phyloP scores from a whole-genome alignment of 1,140 invertebrate genomes.

The Drosophila hydei region DNA sequence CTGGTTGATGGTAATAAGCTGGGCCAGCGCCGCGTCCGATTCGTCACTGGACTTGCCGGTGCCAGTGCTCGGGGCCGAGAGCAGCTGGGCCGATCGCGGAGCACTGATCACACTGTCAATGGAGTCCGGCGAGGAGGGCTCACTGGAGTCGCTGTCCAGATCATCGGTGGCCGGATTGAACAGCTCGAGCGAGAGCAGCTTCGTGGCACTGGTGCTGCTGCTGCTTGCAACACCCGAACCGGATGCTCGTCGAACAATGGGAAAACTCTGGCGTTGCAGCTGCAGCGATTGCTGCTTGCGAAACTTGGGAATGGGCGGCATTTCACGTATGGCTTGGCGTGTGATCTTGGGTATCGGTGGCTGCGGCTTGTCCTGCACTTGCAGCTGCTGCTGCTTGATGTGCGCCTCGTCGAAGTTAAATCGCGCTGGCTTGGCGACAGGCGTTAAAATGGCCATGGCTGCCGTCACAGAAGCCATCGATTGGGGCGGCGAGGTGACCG shows the following conservation, averaged over 20 bases:
- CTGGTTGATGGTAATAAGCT: slow-evolving; percentile 51
- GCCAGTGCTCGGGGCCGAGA: slow-evolving; percentile 28
- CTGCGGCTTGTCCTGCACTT: slow-evolving; percentile 29
- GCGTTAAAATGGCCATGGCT: slow-evolving; percentile 78
- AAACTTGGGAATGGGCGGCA: slow-evolving; percentile 86
- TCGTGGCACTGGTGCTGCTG: slow-evolving; percentile 74
- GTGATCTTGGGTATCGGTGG: slow-evolving; percentile 83
- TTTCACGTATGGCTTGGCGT: slow-evolving; percentile 86
- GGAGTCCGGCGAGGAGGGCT: slow-evolving; percentile 93
- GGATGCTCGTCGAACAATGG: slow-evolving; percentile 86
- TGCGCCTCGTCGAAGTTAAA: slow-evolving; percentile 80
- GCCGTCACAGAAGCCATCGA: slow-evolving; percentile 67
- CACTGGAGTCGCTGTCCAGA: slow-evolving; percentile 94
- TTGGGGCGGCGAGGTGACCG: slow-evolving; percentile 70
- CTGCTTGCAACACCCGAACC: slow-evolving; percentile 83
- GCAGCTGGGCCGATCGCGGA: slow-evolving; percentile 56
- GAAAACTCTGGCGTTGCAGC: slow-evolving; percentile 85
- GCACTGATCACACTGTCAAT: slow-evolving; percentile 93
- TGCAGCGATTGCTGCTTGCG: slow-evolving; percentile 85
- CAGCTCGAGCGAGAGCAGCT: slow-evolving; percentile 91
- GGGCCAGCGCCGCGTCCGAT: slow-evolving; percentile 41
- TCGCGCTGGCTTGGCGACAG: slow-evolving; percentile 51
- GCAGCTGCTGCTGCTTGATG: slow-evolving; percentile 69
- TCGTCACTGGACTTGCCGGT: slow-evolving; percentile 46
- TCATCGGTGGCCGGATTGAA: slow-evolving; percentile 96